Evolutionary conservation across 1,140 invertebrate species (phyloP), one percentile per base, ranked within the genome.

Genomic region (Lordiphosa stackelbergi): DNA sequence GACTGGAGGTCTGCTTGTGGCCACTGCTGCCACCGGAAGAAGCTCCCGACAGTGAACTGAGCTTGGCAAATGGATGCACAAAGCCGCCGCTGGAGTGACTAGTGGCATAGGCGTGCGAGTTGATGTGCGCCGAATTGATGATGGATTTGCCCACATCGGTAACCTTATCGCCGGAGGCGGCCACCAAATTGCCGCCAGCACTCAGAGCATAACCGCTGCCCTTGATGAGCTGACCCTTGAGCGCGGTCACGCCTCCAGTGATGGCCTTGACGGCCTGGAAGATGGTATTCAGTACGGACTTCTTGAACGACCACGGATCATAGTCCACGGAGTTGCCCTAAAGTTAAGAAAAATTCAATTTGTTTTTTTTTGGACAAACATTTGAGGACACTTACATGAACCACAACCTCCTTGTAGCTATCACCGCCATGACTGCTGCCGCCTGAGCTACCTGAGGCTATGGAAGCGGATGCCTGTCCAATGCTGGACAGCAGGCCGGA

Each of bases 211-310:
- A 93, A 12, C 94, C 94, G 49, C 94, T 92, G 12, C 94, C 94
- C 88, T 95, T 96, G 63, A 95, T 93, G 4, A 96, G 85, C 81
- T 95, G 93, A 3, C 95, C 95, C 77, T 95, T 95, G 12, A 95
- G 89, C 5, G 95, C 94, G 3, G 95, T 91, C 2, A 95, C 92
- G 22, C 94, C 94, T 11, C 95, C 95, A 40, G 94, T 93, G 42
- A 96, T 94, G 0, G 95, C 94, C 85, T 95, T 95, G 0, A 95
- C 91, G 7, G 95, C 94, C 90, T 95, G 93, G 68, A 95, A 90
- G 4, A 96, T 88, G 5, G 94, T 94, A 81, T 92, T 92, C 7
- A 95, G 85, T 51, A 95, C 93, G 0, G 93, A 93, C 84, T 94
- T 94, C 87, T 95, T 95, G 68, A 95, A 89, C 12, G 92, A 90